Conservation (phyloP, 2,888 invertebrate genomes). For the Ommatoiulus sabulosus region DNA sequence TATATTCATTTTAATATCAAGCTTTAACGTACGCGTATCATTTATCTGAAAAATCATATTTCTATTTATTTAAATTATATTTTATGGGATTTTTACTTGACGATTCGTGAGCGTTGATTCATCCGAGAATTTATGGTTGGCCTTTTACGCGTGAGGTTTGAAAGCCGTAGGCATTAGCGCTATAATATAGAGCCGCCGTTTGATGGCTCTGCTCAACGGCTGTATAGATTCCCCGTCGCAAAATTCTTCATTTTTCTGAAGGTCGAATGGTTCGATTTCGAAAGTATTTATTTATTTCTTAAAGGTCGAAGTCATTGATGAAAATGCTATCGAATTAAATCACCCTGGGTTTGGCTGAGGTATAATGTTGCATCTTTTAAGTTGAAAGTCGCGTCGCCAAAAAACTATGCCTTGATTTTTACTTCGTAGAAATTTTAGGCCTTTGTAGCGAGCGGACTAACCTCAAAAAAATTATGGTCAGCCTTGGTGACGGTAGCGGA, state of each 20-base stretch:
- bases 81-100: too few species aligned
- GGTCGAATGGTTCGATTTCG: background rate
- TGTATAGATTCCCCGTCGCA: background rate
- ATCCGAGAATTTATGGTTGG: background rate
- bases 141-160: background rate
- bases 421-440: background rate
- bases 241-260: background rate
- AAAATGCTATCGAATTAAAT: background rate
- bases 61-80: too few species aligned
- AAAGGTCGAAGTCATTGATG: background rate
- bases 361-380: background rate
- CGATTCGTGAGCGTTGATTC: too few species aligned
- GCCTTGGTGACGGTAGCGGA: constrained; percentile 18
- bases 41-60: too few species aligned
- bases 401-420: constrained; percentile 5
- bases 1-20: too few species aligned
- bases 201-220: background rate
- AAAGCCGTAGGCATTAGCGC: background rate
- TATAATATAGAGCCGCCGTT: background rate
- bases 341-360: background rate
- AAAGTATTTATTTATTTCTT: too few species aligned
- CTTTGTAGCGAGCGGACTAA: background rate
- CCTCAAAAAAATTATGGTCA: background rate
- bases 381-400: background rate
- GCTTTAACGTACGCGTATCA: too few species aligned